Evolutionary conservation across 2,113 vertebrate species (phyloP).

Genomic region (Hippolais icterina): DNA sequence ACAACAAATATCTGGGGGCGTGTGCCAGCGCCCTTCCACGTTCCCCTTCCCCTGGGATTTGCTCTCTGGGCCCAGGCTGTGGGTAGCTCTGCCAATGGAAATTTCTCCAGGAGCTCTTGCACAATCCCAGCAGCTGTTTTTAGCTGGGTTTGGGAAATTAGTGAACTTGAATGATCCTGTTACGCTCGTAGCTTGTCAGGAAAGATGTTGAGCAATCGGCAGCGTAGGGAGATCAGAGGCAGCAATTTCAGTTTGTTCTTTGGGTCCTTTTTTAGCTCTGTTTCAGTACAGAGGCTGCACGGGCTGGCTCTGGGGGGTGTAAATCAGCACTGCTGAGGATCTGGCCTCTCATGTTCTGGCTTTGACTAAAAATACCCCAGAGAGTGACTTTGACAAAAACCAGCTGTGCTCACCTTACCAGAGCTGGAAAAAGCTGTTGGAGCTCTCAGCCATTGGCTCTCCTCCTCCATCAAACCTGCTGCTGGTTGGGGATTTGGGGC

Average conservation of each 20-base stretch:
- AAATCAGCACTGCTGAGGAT: slow-evolving; percentile 38
- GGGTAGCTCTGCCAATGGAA: slow-evolving; percentile 70
- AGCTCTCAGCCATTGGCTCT: neutral
- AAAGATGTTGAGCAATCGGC: slow-evolving; percentile 68
- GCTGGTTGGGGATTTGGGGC: neutral
- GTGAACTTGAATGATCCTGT: slow-evolving; percentile 78
- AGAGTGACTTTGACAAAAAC: slow-evolving; percentile 1
- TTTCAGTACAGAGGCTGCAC: neutral
- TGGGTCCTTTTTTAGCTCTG: slow-evolving; percentile 39
- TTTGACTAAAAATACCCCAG: slow-evolving; percentile 35
- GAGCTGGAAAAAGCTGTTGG: neutral
- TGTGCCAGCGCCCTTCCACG: neutral
- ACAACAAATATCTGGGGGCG: neutral
- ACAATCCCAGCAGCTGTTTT: slow-evolving; percentile 77
- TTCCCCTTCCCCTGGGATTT: neutral
- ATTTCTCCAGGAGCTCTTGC: slow-evolving; percentile 72
- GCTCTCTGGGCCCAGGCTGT: neutral
- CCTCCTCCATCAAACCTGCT: neutral
- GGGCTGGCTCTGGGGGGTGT: neutral
- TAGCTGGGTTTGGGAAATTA: slow-evolving; percentile 76
- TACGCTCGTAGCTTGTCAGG: slow-evolving; percentile 56
- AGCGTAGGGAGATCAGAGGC: slow-evolving; percentile 50
- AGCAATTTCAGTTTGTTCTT: neutral
- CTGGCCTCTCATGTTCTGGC: neutral
- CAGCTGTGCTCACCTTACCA: slow-evolving; percentile 45